These are phyloP conservation scores for Aphelenchoides besseyi DNA, from an alignment of 1,140 invertebrate genomes.

Conservation along the genomic window DNA sequence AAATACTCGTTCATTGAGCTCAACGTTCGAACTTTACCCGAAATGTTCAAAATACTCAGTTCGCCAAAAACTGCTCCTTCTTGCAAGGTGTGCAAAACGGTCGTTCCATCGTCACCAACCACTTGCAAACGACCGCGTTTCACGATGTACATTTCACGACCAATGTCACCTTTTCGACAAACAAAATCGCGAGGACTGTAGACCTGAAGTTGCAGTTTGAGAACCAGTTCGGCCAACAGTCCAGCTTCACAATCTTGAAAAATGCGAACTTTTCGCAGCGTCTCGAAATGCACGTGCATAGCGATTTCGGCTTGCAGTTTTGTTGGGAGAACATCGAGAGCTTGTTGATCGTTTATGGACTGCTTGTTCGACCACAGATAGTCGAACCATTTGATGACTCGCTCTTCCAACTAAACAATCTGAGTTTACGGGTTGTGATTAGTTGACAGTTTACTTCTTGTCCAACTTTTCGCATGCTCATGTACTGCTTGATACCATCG, in stretches of 20 bases:
- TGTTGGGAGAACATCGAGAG: slow-evolving; percentile 74
- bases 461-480: slow-evolving; percentile 70
- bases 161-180: slow-evolving; percentile 89
- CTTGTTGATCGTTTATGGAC: slow-evolving; percentile 69
- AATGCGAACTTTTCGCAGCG: slow-evolving; percentile 81
- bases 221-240: slow-evolving; percentile 81
- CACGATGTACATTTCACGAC: slow-evolving; percentile 94
- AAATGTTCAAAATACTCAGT: slow-evolving; percentile 60
- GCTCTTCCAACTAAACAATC: slow-evolving; percentile 48
- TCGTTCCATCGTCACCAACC: slow-evolving; percentile 51
- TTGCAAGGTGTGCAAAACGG: slow-evolving; percentile 51
- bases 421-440: neutral
- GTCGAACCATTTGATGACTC: slow-evolving; percentile 92
- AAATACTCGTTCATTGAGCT: neutral
- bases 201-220: slow-evolving; percentile 84
- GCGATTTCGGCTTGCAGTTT: slow-evolving; percentile 94
- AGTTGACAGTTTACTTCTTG: slow-evolving; percentile 30
- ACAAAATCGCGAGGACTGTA: slow-evolving; percentile 82
- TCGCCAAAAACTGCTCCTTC: slow-evolving; percentile 62
- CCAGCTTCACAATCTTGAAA: slow-evolving; percentile 82
- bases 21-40: slow-evolving; percentile 17
- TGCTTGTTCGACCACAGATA: slow-evolving; percentile 87
- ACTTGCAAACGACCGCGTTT: slow-evolving; percentile 75
- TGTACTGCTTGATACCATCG: slow-evolving; percentile 92
- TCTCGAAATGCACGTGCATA: slow-evolving; percentile 89